Conservation (phyloP, 2,888 invertebrate genomes). For the Himalopsyche japonica region DNA sequence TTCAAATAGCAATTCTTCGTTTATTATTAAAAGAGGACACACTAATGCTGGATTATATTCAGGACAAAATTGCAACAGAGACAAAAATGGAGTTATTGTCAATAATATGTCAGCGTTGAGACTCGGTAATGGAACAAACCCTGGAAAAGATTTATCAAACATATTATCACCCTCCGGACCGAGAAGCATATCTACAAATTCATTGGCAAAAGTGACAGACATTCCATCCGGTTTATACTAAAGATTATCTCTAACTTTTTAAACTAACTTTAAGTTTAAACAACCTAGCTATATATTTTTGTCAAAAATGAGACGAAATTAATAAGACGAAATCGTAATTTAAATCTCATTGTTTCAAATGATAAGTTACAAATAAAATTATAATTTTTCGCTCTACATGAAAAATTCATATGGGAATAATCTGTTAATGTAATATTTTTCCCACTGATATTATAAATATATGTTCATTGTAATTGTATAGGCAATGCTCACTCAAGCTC, state of each 20-base stretch:
- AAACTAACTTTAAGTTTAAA: background rate
- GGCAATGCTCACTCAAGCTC: background rate
- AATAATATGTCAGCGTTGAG: conserved; percentile 56
- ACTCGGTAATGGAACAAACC: conserved; percentile 46
- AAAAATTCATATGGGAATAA: background rate
- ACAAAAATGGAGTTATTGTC: conserved; percentile 57
- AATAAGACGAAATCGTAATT: background rate
- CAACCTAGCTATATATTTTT: background rate
- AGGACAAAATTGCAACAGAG: conserved; percentile 57
- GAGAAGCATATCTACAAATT: conserved; percentile 46
- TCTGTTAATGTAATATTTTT: background rate
- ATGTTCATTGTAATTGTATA: background rate
- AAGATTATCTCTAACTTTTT: conserved; percentile 20
- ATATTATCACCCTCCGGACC: conserved; percentile 52
- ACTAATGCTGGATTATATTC: conserved; percentile 69
- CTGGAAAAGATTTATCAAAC: conserved; percentile 55
- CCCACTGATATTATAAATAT: background rate
- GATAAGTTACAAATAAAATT: background rate
- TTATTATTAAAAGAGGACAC: conserved; percentile 66
- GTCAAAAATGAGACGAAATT: too few relatives aligned
- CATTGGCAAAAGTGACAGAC: conserved; percentile 68
- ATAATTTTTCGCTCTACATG: background rate
- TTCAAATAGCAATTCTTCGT: conserved; percentile 51
- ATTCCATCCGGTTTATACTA: conserved; percentile 74
- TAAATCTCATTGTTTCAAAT: background rate